Conservation (phyloP, 2,113 vertebrate genomes). For the Microcebus jonahi region DNA sequence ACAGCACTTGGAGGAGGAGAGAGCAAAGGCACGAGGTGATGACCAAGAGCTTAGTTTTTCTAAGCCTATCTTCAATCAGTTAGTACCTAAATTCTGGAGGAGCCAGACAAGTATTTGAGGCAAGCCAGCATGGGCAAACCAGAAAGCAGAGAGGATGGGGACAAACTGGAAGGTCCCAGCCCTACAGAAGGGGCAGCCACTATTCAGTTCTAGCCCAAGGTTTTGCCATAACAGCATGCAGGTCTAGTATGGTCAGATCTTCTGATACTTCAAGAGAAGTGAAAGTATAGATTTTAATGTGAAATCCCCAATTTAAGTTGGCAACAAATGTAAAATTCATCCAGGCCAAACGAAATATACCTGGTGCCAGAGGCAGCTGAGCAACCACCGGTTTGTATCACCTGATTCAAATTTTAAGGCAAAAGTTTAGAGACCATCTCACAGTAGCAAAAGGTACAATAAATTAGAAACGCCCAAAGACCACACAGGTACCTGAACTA, state of each 20-base stretch:
- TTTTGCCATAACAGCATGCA: background rate
- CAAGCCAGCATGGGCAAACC: background rate
- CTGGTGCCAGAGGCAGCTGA: background rate
- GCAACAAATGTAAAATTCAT: background rate
- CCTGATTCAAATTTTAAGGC: background rate
- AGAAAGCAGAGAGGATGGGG: background rate
- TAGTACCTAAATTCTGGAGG: background rate
- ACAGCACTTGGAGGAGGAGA: background rate
- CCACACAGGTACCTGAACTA: background rate
- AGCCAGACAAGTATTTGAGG: background rate
- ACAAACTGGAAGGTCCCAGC: background rate
- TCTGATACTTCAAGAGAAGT: background rate
- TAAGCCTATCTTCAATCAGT: background rate
- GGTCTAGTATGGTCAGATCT: background rate
- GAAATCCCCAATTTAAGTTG: background rate
- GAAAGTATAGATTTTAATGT: background rate
- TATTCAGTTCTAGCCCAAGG: background rate
- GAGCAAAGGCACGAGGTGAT: background rate
- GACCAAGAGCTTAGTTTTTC: background rate
- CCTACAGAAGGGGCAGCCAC: background rate
- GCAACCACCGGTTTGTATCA: background rate
- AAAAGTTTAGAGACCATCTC: background rate
- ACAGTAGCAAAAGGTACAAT: background rate
- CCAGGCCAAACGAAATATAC: background rate
- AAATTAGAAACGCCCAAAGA: background rate